Percentiles rank a stretch among this genome's conserved stretches.
phyloP scores from a whole-genome alignment of 2,797 vertebrate genomes.

The Phataginus tricuspis region DNA sequence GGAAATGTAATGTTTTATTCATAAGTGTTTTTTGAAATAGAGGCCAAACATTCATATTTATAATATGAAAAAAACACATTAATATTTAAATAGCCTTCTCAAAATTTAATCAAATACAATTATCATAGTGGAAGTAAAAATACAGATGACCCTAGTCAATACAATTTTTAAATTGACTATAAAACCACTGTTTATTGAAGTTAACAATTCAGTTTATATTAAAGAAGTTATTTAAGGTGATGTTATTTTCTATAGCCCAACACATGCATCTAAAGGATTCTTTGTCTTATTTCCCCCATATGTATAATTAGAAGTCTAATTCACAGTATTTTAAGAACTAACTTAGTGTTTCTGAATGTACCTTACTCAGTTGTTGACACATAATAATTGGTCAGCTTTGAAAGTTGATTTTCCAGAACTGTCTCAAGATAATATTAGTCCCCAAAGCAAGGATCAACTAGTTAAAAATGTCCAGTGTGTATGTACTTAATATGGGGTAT shows the following conservation, averaged over 20 bases:
- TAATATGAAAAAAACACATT: conserved; percentile 68
- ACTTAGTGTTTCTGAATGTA: background rate
- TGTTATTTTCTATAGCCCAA: background rate
- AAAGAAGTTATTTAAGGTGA: conserved; percentile 53
- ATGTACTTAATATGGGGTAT: background rate
- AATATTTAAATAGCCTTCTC: conserved; percentile 76
- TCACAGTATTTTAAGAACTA: conserved; percentile 2
- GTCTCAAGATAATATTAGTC: background rate
- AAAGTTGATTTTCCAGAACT: conserved; percentile 24
- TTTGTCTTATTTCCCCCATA: background rate
- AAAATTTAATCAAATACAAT: conserved; percentile 77
- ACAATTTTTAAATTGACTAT: conserved; percentile 62
- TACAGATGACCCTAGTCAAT: conserved; percentile 69
- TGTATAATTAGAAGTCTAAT: conserved; percentile 15
- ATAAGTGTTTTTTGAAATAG: conserved; percentile 67
- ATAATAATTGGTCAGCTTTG: background rate
- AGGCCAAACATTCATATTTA: conserved; percentile 74
- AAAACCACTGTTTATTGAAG: conserved; percentile 67
- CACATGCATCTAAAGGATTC: background rate
- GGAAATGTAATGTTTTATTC: conserved; percentile 76
- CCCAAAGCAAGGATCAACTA: background rate
- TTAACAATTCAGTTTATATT: conserved; percentile 62
- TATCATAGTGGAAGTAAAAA: conserved; percentile 72
- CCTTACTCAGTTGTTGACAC: background rate
- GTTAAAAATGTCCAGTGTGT: background rate